phyloP scores from a whole-genome alignment of 2,113 vertebrate genomes.

The Nycticryphes semicollaris region DNA sequence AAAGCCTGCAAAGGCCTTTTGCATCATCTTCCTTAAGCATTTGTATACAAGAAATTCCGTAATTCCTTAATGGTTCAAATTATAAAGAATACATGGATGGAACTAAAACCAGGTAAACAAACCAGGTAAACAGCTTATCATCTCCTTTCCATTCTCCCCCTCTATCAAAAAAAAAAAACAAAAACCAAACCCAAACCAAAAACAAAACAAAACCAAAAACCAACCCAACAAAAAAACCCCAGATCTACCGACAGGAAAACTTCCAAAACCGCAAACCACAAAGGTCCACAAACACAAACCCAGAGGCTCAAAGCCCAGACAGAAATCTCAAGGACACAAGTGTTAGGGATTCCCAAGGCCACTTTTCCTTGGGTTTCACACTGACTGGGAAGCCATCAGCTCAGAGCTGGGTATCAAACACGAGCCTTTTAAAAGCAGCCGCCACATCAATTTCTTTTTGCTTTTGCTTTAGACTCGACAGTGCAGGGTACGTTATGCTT shows the following conservation, averaged over 20 bases:
- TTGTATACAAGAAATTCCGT: background rate
- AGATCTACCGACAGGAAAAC: background rate
- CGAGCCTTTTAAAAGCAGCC: background rate
- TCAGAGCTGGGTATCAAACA: background rate
- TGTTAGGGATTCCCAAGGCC: background rate
- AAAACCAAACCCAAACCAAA: no score
- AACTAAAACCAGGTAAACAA: background rate
- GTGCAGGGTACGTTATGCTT: background rate
- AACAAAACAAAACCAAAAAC: no score
- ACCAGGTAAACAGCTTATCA: background rate
- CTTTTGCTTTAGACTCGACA: background rate
- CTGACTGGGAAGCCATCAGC: background rate
- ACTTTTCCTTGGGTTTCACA: background rate
- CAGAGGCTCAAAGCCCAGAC: background rate
- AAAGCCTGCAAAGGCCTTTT: background rate
- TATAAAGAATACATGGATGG: background rate
- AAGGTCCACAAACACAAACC: background rate
- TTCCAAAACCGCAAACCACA: background rate
- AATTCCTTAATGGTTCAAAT: background rate
- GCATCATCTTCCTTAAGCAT: background rate
- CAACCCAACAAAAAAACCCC: no score
- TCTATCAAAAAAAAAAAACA: background rate
- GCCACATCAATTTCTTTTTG: background rate
- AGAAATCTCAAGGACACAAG: background rate
- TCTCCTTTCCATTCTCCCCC: background rate